Base-by-base conservation (phyloP, 2,888 invertebrate species). In the Lathronympha strigana region DNA sequence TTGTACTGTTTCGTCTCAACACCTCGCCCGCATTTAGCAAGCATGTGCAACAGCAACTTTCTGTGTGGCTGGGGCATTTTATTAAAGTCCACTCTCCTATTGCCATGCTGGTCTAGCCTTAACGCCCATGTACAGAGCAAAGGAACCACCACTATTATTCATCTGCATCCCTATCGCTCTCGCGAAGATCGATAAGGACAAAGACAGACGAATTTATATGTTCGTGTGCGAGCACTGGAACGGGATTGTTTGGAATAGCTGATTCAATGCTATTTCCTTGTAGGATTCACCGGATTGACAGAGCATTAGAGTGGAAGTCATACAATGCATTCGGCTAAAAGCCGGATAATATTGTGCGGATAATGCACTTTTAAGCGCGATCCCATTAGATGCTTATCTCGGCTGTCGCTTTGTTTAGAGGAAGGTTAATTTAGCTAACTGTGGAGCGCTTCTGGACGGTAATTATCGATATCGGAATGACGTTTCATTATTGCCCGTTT, bases 191-290 rank as follows among this genome's bases (percentile, higher is more conserved):
- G 31, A 31, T 9, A 31, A 8, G 8, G 31, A 31, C 8, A 31
- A 5, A 31, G 31, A 4, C 9, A 31, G 1, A 6, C 9, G 9
- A 1, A 31, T 1, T 8, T 31, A 1, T 31, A 8, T 9, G 31
- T 31, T 31, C 31, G 8, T 9, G 31, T 33, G 1, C 9, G 3
- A 43, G 43, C 53, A 49, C 9, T 38, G 55, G 5, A 9, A 8
- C 40, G 25, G 66, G 33, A 61, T 49, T 61, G 61, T 66, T 61
- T 61, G 66, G 66, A 60, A 60, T 66, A 60, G 53, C 47, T 43
- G 50, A 63, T 57, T 49, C 54, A 17, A 61, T 47, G 53, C 66
- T 61, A 66, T 66, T 66, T 61, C 54, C 66, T 66, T 61, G 47
- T 61, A 61, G 47, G 66, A 49, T 66, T 60, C 28, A 47, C 47